Evolutionary conservation across 2,888 invertebrate genomes (phyloP).

Genomic region (Pandemis cinnamomeana): DNA sequence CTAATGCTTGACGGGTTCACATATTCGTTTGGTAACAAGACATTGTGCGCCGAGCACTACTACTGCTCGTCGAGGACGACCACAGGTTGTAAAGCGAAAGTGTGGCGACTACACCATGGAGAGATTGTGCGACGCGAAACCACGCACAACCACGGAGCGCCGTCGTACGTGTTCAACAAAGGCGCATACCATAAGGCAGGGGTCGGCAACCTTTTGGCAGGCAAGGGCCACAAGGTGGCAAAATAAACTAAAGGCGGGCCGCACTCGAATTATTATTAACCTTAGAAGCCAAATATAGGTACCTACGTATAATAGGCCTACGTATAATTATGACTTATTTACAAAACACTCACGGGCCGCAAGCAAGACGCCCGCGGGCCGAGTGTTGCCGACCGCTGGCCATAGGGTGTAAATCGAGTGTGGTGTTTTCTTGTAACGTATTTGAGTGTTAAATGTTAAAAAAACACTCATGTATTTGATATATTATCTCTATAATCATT

Average conservation of each 20-base stretch:
- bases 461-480: too few relatives aligned
- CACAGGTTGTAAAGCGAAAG: not conserved
- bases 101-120: not conserved
- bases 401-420: not conserved
- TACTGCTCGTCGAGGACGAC: not conserved
- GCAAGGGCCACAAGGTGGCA: too few relatives aligned
- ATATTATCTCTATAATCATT: not conserved
- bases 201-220: too few relatives aligned
- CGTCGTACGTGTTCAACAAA: not conserved
- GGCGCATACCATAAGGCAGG: not conserved
- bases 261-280: too few relatives aligned
- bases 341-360: too few relatives aligned
- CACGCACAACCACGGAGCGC: constrained; percentile 2
- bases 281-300: too few relatives aligned
- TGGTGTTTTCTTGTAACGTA: not conserved
- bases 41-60: constrained; percentile 1
- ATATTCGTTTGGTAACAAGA: constrained; percentile 39
- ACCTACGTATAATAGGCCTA: too few relatives aligned
- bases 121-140: not conserved
- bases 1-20: constrained; percentile 42
- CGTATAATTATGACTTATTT: too few relatives aligned
- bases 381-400: too few relatives aligned
- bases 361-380: too few relatives aligned
- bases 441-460: not conserved
- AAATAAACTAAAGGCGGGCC: too few relatives aligned